Evolutionary conservation across 2,113 vertebrate species (phyloP).

Genomic region (Hassar affinis): DNA sequence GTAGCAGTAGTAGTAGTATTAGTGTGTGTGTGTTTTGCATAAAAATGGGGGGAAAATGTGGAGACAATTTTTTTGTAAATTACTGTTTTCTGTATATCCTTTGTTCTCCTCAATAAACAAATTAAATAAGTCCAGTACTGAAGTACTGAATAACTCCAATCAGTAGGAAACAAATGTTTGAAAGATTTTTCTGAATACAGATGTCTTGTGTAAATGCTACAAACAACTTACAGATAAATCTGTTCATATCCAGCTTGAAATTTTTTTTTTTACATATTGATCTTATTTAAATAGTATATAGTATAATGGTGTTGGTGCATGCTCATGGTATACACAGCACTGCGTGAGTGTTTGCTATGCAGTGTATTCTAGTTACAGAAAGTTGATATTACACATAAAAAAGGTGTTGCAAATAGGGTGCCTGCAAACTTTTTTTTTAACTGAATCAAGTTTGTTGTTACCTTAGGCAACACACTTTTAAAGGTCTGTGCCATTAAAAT

Average conservation of each 20-base stretch:
- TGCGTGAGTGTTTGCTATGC: neutral
- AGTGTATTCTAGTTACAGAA: neutral
- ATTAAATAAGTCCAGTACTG: too few relatives aligned
- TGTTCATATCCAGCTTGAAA: neutral
- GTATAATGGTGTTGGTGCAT: neutral
- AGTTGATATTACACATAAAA: too few relatives aligned
- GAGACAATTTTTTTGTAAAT: too few relatives aligned
- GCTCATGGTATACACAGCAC: neutral
- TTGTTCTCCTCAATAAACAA: too few relatives aligned
- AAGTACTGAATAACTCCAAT: too few relatives aligned
- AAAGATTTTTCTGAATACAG: neutral
- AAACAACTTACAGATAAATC: neutral
- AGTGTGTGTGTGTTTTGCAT: too few relatives aligned
- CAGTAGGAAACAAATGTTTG: too few relatives aligned
- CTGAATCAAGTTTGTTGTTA: neutral
- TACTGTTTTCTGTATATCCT: too few relatives aligned
- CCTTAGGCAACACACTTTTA: neutral
- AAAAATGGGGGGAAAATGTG: too few relatives aligned
- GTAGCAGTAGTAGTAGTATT: too few relatives aligned
- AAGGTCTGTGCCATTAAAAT: neutral
- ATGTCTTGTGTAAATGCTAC: neutral
- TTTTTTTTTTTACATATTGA: neutral
- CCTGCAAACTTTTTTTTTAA: neutral
- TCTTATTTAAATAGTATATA: neutral
- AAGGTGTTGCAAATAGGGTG: neutral